Percentiles rank a stretch among this genome's conserved stretches.
Conservation (phyloP, 2,888 invertebrate species). For the Unio delphinus region DNA sequence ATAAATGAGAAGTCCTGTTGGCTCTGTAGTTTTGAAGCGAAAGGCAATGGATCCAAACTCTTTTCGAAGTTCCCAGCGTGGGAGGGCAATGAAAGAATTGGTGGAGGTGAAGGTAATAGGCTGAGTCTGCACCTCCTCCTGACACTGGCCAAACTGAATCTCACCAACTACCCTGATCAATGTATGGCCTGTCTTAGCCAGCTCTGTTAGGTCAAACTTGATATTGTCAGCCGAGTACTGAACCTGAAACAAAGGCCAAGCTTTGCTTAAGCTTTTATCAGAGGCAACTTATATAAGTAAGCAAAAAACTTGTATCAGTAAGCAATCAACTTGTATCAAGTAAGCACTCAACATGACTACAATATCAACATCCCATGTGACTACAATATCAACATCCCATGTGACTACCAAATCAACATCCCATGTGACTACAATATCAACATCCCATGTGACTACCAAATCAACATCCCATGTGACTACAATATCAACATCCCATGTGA, state of each 20-base stretch:
- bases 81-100: constrained; percentile 81
- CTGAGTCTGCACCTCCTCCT: constrained; percentile 74
- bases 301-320: no score
- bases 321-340: no score
- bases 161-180: constrained; percentile 87
- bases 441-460: no score
- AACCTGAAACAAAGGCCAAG: constrained; percentile 77
- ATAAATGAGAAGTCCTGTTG: constrained; percentile 93
- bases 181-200: constrained; percentile 87
- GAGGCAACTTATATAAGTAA: no score
- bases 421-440: no score
- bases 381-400: no score
- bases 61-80: constrained; percentile 89
- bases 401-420: no score
- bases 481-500: no score
- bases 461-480: no score
- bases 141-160: constrained; percentile 76
- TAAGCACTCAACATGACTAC: no score
- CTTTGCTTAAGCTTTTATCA: no score
- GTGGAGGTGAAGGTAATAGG: constrained; percentile 93
- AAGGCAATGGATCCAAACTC: constrained; percentile 90
- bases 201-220: constrained; percentile 88
- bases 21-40: constrained; percentile 95
- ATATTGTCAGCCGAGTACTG: constrained; percentile 92
- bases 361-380: no score